phyloP scores from a whole-genome alignment of 2,888 invertebrate species.

The Clivina fossor region DNA sequence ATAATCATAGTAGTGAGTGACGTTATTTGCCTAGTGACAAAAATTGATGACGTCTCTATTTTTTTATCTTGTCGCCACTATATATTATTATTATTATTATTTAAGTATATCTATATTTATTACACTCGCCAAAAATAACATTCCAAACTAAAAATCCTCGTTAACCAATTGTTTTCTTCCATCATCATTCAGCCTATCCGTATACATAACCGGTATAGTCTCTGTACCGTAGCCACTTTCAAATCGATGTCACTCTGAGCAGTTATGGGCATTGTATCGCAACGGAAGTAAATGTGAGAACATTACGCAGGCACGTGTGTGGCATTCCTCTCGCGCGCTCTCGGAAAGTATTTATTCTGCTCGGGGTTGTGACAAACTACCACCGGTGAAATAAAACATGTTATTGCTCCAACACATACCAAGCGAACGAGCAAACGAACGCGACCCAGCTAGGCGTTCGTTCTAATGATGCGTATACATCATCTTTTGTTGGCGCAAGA shows the following conservation, averaged over 20 bases:
- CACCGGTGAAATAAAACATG: slow-evolving; percentile 21
- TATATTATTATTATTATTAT: no score
- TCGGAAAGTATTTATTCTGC: neutral
- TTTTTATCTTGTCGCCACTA: no score
- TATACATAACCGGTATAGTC: no score
- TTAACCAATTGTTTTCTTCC: no score
- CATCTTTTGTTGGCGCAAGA: slow-evolving; percentile 25
- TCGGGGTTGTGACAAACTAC: slow-evolving; percentile 11
- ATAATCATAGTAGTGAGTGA: no score
- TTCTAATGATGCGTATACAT: slow-evolving; percentile 27
- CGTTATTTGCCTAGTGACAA: no score
- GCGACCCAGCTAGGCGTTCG: neutral
- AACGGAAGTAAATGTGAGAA: slow-evolving; percentile 19
- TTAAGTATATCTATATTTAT: no score
- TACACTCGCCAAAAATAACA: no score
- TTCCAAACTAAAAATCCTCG: no score
- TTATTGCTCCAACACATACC: slow-evolving; percentile 12
- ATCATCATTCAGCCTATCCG: no score
- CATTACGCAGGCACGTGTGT: slow-evolving; percentile 25
- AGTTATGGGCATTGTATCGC: neutral
- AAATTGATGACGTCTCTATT: no score
- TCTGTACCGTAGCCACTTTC: no score
- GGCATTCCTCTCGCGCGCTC: neutral
- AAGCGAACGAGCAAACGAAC: neutral
- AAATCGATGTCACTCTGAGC: slow-evolving; percentile 20